phyloP scores from a whole-genome alignment of 2,113 vertebrate species.

The Pycnonotus jocosus region DNA sequence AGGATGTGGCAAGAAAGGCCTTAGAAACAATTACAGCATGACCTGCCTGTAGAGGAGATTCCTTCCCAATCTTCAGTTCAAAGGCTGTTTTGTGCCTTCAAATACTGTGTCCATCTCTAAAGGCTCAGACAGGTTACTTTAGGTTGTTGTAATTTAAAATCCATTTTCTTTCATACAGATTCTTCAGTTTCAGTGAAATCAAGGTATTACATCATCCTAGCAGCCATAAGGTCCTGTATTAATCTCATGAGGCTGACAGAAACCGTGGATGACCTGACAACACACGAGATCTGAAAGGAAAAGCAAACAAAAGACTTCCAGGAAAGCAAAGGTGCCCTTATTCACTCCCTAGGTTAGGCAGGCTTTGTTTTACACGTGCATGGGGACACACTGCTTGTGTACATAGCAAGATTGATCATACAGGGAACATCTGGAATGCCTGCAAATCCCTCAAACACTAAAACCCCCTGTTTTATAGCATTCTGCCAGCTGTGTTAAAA shows the following conservation, averaged over 20 bases:
- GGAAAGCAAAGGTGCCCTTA: background rate
- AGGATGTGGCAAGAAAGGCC: background rate
- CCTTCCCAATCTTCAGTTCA: background rate
- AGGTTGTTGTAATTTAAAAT: background rate
- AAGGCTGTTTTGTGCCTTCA: background rate
- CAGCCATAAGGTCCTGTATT: background rate
- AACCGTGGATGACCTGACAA: background rate
- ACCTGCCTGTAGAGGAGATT: background rate
- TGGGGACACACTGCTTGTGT: constrained; percentile 26
- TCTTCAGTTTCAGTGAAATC: background rate
- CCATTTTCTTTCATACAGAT: background rate
- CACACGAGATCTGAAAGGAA: background rate
- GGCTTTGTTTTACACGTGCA: constrained; percentile 32
- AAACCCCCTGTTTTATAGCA: constrained; percentile 1
- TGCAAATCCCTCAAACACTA: constrained; percentile 20
- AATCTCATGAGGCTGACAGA: constrained; percentile 13
- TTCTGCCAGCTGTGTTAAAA: constrained; percentile 35
- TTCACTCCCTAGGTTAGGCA: background rate
- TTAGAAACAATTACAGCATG: background rate
- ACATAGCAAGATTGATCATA: constrained; percentile 7
- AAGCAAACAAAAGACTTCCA: constrained; percentile 31
- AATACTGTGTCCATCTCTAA: background rate
- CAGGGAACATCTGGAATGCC: constrained; percentile 50
- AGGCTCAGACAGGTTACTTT: background rate
- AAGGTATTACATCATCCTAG: background rate